Conservation (phyloP, 92 coral and sea anemone species). For the Metridium senile region DNA sequence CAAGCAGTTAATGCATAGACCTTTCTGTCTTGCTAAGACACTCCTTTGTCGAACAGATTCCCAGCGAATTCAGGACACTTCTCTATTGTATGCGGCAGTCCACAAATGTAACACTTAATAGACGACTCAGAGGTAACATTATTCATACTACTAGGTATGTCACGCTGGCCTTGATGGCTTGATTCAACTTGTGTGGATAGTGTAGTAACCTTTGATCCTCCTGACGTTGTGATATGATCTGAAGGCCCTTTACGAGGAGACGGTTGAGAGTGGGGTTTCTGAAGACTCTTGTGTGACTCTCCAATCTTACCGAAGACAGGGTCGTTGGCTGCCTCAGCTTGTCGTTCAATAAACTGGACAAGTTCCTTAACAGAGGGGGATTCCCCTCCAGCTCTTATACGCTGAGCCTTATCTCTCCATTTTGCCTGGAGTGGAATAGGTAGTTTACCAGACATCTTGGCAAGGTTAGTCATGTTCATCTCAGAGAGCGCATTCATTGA, state of each 20-base stretch:
- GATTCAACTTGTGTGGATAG: slow-evolving; percentile 21
- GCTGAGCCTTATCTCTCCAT: slow-evolving; percentile 58
- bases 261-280: not conserved
- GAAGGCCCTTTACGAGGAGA: not conserved
- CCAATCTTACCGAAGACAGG: slow-evolving; percentile 45
- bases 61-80: slow-evolving; percentile 43
- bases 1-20: slow-evolving; percentile 48
- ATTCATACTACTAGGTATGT: not conserved
- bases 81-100: slow-evolving; percentile 35
- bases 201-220: slow-evolving; percentile 12
- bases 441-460: slow-evolving; percentile 47
- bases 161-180: slow-evolving; percentile 6
- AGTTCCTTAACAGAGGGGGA: slow-evolving; percentile 38
- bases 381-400: slow-evolving; percentile 31
- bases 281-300: slow-evolving; percentile 13
- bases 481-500: slow-evolving; percentile 61
- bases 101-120: slow-evolving; percentile 38
- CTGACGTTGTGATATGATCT: not conserved
- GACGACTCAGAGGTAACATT: slow-evolving; percentile 5
- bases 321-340: slow-evolving; percentile 43
- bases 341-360: slow-evolving; percentile 47
- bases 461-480: slow-evolving; percentile 63
- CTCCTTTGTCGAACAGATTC: slow-evolving; percentile 57
- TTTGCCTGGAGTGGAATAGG: slow-evolving; percentile 42
- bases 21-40: slow-evolving; percentile 38